These are phyloP conservation scores for Phrynocephalus versicolor DNA, from an alignment of 2,113 vertebrate genomes.

Conservation along the genomic window DNA sequence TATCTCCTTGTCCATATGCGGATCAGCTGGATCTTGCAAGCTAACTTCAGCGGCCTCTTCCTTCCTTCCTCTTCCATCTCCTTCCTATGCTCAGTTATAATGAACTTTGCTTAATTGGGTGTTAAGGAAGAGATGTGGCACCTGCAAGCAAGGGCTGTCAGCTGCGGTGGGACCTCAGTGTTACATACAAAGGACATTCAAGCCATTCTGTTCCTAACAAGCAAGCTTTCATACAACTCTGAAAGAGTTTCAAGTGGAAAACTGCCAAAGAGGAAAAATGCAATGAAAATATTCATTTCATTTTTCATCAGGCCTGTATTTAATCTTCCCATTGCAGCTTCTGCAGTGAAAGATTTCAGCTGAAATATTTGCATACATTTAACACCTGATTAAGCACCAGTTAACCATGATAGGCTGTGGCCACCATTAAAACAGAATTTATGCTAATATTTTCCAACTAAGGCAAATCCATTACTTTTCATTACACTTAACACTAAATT, in stretches of 20 bases:
- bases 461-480: constrained; percentile 48
- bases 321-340: constrained; percentile 53
- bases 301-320: constrained; percentile 43
- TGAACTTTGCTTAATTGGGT: neutral
- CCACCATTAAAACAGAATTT: constrained; percentile 39
- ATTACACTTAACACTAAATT: constrained; percentile 37
- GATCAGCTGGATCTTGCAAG: neutral
- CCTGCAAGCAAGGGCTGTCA: neutral
- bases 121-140: neutral
- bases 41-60: neutral
- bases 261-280: neutral
- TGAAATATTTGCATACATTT: constrained; percentile 42
- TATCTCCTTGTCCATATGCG: neutral
- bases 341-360: constrained; percentile 27
- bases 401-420: constrained; percentile 25
- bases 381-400: constrained; percentile 51
- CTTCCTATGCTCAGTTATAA: neutral
- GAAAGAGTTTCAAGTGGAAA: constrained; percentile 42
- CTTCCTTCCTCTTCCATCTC: neutral
- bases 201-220: neutral
- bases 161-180: neutral
- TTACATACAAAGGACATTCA: neutral
- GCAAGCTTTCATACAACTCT: constrained; percentile 29
- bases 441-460: constrained; percentile 40
- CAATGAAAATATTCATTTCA: constrained; percentile 26